Evolutionary conservation across 2,797 vertebrate genomes (phyloP).

Genomic region (Lutra lutra): DNA sequence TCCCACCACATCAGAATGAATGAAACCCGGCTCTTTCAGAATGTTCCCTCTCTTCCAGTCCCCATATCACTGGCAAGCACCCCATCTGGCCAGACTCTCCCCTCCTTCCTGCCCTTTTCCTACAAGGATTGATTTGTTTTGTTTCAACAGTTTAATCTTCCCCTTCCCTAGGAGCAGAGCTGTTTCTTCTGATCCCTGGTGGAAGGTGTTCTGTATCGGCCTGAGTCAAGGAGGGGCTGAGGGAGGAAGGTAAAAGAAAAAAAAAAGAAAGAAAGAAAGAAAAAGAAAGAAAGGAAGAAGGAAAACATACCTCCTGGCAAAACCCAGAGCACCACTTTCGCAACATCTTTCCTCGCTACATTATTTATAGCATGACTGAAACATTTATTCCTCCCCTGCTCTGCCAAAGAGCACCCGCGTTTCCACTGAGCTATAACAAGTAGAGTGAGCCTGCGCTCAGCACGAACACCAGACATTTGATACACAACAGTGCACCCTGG

Average conservation of each 20-base stretch:
- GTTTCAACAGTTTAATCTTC: constrained; percentile 73
- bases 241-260: constrained; percentile 21
- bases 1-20: no score
- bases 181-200: constrained; percentile 64
- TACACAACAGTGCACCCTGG: background rate
- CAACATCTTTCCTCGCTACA: constrained; percentile 89
- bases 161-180: constrained; percentile 54
- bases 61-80: background rate
- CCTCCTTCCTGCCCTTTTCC: background rate
- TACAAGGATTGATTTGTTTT: constrained; percentile 59
- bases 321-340: constrained; percentile 93
- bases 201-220: constrained; percentile 59
- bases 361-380: constrained; percentile 96
- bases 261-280: background rate
- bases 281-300: background rate
- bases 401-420: constrained; percentile 12
- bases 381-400: constrained; percentile 92
- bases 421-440: constrained; percentile 61
- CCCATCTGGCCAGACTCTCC: background rate
- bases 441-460: constrained; percentile 28
- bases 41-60: background rate
- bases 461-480: background rate
- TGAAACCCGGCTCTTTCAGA: rapidly evolving
- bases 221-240: constrained; percentile 11
- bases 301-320: constrained; percentile 86